Conservation (phyloP, 2,113 vertebrate species). For the Dromaius novaehollandiae region DNA sequence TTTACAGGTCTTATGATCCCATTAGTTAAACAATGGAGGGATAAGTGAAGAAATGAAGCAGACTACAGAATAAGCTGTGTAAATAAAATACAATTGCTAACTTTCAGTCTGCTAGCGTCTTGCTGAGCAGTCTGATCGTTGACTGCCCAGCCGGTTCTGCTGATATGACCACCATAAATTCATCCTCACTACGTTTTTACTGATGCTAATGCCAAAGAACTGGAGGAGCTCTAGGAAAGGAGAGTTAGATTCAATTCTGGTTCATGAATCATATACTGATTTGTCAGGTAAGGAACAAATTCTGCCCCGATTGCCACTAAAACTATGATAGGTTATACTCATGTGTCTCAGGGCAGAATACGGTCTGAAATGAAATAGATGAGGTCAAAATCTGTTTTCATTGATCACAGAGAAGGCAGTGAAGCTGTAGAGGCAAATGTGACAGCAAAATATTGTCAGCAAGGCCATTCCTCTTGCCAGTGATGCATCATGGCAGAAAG, state of each 20-base stretch:
- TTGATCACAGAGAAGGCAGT: constrained; percentile 65
- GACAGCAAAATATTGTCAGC: constrained; percentile 64
- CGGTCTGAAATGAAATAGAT: constrained; percentile 66
- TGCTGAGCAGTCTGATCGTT: constrained; percentile 36
- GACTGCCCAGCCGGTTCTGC: constrained; percentile 37
- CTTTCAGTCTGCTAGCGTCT: constrained; percentile 25
- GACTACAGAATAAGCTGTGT: neutral
- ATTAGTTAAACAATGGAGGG: constrained; percentile 44
- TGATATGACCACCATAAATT: constrained; percentile 54
- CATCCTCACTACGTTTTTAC: constrained; percentile 39
- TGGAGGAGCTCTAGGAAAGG: constrained; percentile 34
- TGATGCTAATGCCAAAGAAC: constrained; percentile 20
- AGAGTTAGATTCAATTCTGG: constrained; percentile 47
- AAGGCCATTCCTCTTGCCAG: constrained; percentile 37
- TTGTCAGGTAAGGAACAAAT: constrained; percentile 70
- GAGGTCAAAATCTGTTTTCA: constrained; percentile 69
- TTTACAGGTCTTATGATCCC: constrained; percentile 41
- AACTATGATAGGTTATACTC: constrained; percentile 62
- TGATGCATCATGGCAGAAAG: constrained; percentile 42
- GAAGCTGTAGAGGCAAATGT: constrained; percentile 62
- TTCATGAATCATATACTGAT: constrained; percentile 68
- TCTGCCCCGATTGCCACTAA: constrained; percentile 68
- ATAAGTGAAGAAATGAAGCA: constrained; percentile 34
- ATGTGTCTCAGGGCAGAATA: constrained; percentile 41
- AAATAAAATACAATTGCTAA: constrained; percentile 43